Percentiles rank a stretch among this genome's conserved stretches.
Evolutionary conservation across 2,113 vertebrate genomes (phyloP).

Genomic region (Cyrtonyx montezumae): DNA sequence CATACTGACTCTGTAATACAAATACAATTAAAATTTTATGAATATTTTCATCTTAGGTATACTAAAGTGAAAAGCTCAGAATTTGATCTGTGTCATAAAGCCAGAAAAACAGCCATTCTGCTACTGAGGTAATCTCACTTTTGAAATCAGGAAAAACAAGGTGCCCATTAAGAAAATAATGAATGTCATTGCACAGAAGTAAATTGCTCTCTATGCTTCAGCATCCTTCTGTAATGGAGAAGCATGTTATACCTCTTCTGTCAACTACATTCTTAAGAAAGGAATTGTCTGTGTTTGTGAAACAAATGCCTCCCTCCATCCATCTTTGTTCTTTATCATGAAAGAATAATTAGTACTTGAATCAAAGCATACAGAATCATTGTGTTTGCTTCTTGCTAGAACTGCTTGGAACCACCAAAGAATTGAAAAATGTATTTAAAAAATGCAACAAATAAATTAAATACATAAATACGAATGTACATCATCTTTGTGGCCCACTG

Average conservation of each 20-base stretch:
- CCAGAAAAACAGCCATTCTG: conserved; percentile 23
- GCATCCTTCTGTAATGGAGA: background rate
- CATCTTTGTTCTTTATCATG: background rate
- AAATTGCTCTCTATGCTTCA: conserved; percentile 32
- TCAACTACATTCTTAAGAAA: conserved; percentile 20
- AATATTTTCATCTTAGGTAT: conserved; percentile 53
- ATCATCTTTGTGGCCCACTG: background rate
- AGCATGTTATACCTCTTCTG: background rate
- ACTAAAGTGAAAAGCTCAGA: conserved; percentile 28
- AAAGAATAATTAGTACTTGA: background rate
- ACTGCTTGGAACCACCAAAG: background rate
- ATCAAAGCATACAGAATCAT: background rate
- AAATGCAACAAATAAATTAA: background rate
- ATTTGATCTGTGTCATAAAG: conserved; percentile 58
- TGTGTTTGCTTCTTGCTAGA: background rate
- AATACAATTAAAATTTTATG: conserved; percentile 57
- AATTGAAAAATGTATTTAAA: accelerated
- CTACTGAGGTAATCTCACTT: conserved; percentile 13
- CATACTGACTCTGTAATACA: background rate
- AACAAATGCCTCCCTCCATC: background rate
- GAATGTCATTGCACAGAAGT: background rate
- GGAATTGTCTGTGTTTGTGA: background rate
- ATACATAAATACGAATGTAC: background rate
- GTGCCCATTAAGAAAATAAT: conserved; percentile 22
- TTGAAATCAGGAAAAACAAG: conserved; percentile 43